phyloP scores from a whole-genome alignment of 1,140 invertebrate genomes.

The Fopius arisanus region DNA sequence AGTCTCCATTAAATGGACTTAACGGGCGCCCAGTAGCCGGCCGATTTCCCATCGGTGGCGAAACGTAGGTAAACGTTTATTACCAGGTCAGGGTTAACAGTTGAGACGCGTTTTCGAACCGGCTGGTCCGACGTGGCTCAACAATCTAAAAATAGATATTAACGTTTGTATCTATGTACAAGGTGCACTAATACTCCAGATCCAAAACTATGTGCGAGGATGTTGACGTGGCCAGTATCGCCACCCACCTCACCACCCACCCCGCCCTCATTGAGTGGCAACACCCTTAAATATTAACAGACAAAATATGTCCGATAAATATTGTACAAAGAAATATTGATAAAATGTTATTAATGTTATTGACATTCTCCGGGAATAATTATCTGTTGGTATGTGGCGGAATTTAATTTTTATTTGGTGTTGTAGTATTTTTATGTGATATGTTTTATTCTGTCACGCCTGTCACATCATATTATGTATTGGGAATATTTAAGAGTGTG shows the following conservation, averaged over 20 bases:
- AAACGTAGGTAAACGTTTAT: conserved; percentile 51
- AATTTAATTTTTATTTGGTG: too few relatives aligned
- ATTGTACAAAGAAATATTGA: too few relatives aligned
- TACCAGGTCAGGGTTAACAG: conserved; percentile 62
- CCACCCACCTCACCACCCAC: neutral
- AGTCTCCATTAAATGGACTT: neutral
- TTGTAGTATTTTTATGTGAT: too few relatives aligned
- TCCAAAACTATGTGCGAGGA: conserved; percentile 45
- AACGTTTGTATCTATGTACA: conserved; percentile 19
- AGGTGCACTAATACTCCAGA: conserved; percentile 44
- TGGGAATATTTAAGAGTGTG: too few relatives aligned
- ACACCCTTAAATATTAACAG: too few relatives aligned
- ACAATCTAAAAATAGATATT: conserved; percentile 53
- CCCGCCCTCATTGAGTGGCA: conserved; percentile 11
- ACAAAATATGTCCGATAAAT: too few relatives aligned
- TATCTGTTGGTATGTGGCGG: too few relatives aligned
- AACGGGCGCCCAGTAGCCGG: neutral
- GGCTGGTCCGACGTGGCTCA: conserved; percentile 16
- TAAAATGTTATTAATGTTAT: too few relatives aligned
- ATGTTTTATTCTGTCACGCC: too few relatives aligned
- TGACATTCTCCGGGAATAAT: too few relatives aligned
- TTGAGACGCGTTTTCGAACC: conserved; percentile 48
- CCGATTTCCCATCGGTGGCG: neutral
- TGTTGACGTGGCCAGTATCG: conserved; percentile 16
- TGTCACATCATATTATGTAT: too few relatives aligned